Base-by-base conservation (phyloP, 1,140 invertebrate genomes). In the Cotesia chilonis region DNA sequence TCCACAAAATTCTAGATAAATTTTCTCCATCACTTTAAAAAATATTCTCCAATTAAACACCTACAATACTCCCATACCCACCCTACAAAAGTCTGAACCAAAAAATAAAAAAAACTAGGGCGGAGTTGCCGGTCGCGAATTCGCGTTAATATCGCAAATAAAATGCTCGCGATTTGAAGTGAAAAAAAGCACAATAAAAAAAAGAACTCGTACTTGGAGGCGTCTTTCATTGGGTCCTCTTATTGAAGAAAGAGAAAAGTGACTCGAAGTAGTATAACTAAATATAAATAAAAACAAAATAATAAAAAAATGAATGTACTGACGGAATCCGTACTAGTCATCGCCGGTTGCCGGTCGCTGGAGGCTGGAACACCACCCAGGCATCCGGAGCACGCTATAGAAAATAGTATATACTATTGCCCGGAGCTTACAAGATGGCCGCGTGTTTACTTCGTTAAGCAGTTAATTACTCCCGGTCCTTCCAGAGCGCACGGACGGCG, bases 361-460 rank as follows among this genome's bases (percentile, higher is more conserved):
- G 41, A 63, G 47, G 70, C 68, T 59, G 35, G 35, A 47, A 47
- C 41, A 47, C 6, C 71, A 65, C n/a, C n/a, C 63, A 70, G 71
- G 71, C 74, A 73, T 75, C 74, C 74, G 74, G 74, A 9, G 10
- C 6, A 6, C 10, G 41, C 41, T 47, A 28, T 28, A 28, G 28
- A 28, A 28, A 28, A 28, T 28, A 28, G 28, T 28, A 28, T 28
- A 28, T 28, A 28, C 73, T 73, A 47, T 63, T 68, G 75, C 75
- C 79, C 61, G 73, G 71, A 76, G 81, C 80, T 47, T 6, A 10
- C 80, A 87, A 87, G 83, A 86, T 87, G 85, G 84, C 85, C 84
- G 80, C 84, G 80, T 82, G 79, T 83, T 87, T 86, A 87, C 84
- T 86, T 86, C 85, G 84, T 87, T 87, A 87, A 85, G 82, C 81